phyloP scores from a whole-genome alignment of 2,797 vertebrate genomes.

The Nyctalus aviator region DNA sequence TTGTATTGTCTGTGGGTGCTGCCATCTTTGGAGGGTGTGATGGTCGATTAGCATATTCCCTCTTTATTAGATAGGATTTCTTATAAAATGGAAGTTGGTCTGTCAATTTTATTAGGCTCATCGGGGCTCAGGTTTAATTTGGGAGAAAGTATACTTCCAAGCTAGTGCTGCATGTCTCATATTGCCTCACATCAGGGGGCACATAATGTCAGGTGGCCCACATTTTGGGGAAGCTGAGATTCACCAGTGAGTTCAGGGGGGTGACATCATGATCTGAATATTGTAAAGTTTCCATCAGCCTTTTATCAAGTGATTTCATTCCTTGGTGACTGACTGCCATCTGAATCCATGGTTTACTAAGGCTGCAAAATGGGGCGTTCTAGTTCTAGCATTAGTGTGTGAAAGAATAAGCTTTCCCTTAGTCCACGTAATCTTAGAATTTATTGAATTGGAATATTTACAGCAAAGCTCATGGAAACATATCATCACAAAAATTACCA shows the following conservation, averaged over 20 bases:
- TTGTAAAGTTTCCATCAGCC: background rate
- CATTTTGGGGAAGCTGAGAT: background rate
- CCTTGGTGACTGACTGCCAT: background rate
- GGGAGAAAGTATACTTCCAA: background rate
- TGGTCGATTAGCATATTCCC: too few species aligned
- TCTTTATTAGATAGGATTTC: background rate
- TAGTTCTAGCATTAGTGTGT: background rate
- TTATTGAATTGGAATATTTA: constrained; percentile 34
- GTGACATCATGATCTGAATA: background rate
- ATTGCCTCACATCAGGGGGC: background rate
- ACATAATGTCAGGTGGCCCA: background rate
- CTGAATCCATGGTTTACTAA: background rate
- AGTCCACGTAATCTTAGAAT: background rate
- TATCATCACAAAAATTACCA: background rate
- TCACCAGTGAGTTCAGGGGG: background rate
- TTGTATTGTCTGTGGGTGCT: too few species aligned
- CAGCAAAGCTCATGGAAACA: constrained; percentile 11
- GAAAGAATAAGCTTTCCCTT: background rate
- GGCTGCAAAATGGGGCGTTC: background rate
- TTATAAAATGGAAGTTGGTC: constrained; percentile 1
- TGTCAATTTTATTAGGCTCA: background rate
- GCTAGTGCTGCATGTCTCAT: background rate
- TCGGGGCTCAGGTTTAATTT: background rate
- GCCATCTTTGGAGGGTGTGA: too few species aligned
- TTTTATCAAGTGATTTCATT: background rate